Evolutionary conservation across 92 coral and sea anemone species (phyloP).

Genomic region (Heteractis magnifica): DNA sequence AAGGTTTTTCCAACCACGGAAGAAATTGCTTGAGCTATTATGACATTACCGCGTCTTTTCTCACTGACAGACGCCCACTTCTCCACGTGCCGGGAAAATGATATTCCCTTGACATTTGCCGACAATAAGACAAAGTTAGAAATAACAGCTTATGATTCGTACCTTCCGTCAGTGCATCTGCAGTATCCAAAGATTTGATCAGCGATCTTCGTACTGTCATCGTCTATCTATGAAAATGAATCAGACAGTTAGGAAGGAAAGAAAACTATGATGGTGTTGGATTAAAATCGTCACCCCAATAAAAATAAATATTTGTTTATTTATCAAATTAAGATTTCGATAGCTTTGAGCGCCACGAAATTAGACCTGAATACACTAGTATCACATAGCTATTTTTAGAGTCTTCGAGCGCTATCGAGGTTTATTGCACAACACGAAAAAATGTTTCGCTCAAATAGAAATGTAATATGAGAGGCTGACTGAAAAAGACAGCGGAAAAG

Average conservation of each 20-base stretch:
- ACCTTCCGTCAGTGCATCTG: constrained; percentile 23
- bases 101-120: not conserved
- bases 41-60: not conserved
- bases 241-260: constrained; percentile 5
- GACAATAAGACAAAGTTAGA: not conserved
- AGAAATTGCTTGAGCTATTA: not conserved
- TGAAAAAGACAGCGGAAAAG: too few relatives aligned
- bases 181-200: constrained; percentile 22
- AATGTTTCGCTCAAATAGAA: too few relatives aligned
- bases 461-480: too few relatives aligned
- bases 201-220: constrained; percentile 16
- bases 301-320: not conserved
- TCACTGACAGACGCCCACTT: not conserved
- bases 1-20: not conserved
- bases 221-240: constrained; percentile 17
- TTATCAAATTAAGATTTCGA: too few relatives aligned
- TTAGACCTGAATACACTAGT: too few relatives aligned
- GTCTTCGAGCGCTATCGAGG: too few relatives aligned
- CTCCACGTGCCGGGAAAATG: not conserved
- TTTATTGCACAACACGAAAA: too few relatives aligned
- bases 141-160: not conserved
- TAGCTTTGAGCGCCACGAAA: too few relatives aligned
- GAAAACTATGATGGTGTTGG: not conserved
- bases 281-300: not conserved
- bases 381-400: too few relatives aligned